These are phyloP conservation scores for Brachynemurus nebulosus DNA, from an alignment of 2,888 invertebrate species.

Conservation along the genomic window DNA sequence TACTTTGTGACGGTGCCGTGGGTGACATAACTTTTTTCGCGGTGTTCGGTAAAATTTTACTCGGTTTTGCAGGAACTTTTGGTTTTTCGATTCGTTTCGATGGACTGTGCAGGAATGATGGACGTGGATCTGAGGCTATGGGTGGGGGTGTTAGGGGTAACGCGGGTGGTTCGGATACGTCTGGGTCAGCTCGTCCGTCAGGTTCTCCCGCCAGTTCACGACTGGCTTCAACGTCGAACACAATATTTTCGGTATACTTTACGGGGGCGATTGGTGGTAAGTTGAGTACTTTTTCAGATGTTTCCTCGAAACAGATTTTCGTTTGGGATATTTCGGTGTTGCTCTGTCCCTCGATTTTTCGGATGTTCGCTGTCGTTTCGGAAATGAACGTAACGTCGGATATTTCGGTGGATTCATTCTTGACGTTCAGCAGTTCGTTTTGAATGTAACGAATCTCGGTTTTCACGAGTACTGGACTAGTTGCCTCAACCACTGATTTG, in stretches of 20 bases:
- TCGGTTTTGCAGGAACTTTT: slow-evolving; percentile 58
- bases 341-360: slow-evolving; percentile 1
- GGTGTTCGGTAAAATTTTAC: slow-evolving; percentile 19
- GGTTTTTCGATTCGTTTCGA: slow-evolving; percentile 42
- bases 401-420: slow-evolving; percentile 13
- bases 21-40: background rate
- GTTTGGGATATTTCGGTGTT: background rate
- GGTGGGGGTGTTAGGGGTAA: slow-evolving; percentile 57
- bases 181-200: slow-evolving; percentile 75
- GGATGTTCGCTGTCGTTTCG: slow-evolving; percentile 11
- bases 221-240: slow-evolving; percentile 40
- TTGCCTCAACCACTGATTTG: slow-evolving; percentile 6
- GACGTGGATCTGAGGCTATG: slow-evolving; percentile 43
- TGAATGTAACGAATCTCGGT: slow-evolving; percentile 24
- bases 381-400: slow-evolving; percentile 3
- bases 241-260: slow-evolving; percentile 5
- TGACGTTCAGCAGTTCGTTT: slow-evolving; percentile 16
- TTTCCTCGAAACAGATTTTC: slow-evolving; percentile 7
- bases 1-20: background rate
- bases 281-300: slow-evolving; percentile 8
- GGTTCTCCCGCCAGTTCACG: slow-evolving; percentile 73
- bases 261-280: slow-evolving; percentile 9
- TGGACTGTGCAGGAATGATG: slow-evolving; percentile 59
- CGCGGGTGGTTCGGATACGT: slow-evolving; percentile 51
- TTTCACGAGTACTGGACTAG: slow-evolving; percentile 7